These are phyloP conservation scores for Rhynchophorus ferrugineus DNA, from an alignment of 1,140 invertebrate genomes.

Conservation along the genomic window DNA sequence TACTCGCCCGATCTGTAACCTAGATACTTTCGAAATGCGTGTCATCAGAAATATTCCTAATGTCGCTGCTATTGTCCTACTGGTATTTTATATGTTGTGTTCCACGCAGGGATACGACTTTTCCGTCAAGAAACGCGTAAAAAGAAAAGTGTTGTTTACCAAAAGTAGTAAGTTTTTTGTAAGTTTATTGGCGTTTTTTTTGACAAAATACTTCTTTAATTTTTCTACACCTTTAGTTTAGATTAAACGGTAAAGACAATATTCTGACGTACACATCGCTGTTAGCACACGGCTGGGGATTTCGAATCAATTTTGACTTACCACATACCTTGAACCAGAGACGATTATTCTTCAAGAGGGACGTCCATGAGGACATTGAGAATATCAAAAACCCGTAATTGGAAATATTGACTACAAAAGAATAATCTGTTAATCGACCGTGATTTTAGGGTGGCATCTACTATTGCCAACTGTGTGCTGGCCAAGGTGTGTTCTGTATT, in stretches of 20 bases:
- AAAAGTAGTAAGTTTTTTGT: constrained; percentile 36
- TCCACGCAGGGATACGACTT: constrained; percentile 7
- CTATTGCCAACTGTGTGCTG: constrained; percentile 26
- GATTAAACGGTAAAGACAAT: constrained; percentile 33
- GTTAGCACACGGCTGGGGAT: constrained; percentile 31
- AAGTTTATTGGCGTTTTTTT: constrained; percentile 16
- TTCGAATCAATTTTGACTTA: constrained; percentile 32
- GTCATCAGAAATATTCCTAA: no score
- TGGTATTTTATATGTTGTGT: not conserved
- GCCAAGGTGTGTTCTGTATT: constrained; percentile 25
- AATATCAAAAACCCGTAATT: constrained; percentile 28
- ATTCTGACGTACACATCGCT: constrained; percentile 25
- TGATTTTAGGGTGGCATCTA: constrained; percentile 19
- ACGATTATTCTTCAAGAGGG: constrained; percentile 31
- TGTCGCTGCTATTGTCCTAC: not conserved
- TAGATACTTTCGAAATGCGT: no score
- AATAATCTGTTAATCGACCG: not conserved
- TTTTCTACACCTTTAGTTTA: constrained; percentile 22
- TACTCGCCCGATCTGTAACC: not conserved
- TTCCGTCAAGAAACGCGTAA: constrained; percentile 24
- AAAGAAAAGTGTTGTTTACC: constrained; percentile 30
- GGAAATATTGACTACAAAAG: not conserved
- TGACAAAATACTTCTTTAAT: not conserved
- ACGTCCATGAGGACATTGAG: constrained; percentile 27
- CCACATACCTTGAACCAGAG: constrained; percentile 25